phyloP scores from a whole-genome alignment of 2,888 invertebrate species.

The Lobophora halterata region DNA sequence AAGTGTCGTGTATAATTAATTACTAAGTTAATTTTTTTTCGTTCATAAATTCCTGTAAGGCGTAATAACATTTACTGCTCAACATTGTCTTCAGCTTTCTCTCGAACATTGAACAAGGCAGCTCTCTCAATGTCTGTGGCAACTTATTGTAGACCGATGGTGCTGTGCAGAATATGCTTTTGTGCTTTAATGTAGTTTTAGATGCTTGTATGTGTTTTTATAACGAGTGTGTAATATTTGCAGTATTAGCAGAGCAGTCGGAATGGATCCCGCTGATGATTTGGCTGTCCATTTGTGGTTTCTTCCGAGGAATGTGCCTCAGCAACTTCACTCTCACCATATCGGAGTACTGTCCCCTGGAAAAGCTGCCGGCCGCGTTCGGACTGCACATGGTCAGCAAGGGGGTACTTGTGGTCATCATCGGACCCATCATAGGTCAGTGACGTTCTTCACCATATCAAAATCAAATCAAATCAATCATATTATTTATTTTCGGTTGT shows the following conservation, averaged over 20 bases:
- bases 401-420: conserved; percentile 84
- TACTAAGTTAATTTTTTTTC: no score
- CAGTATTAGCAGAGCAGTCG: conserved; percentile 87
- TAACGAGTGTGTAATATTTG: conserved; percentile 32
- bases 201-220: neutral
- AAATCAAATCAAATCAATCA: no score
- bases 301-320: conserved; percentile 88
- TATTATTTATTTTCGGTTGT: no score
- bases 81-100: no score
- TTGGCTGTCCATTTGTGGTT: conserved; percentile 88
- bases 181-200: no score
- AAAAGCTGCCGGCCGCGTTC: conserved; percentile 88
- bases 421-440: conserved; percentile 87
- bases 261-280: conserved; percentile 85
- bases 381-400: conserved; percentile 89
- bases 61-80: no score
- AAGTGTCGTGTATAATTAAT: no score
- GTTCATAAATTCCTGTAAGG: no score
- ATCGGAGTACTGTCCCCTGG: conserved; percentile 86
- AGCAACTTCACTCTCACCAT: conserved; percentile 90
- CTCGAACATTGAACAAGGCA: no score
- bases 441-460: neutral
- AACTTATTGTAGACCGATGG: no score
- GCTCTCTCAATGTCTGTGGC: no score
- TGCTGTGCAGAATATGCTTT: no score